Conservation (phyloP, 2,888 invertebrate species). For the Frankliniella fusca region DNA sequence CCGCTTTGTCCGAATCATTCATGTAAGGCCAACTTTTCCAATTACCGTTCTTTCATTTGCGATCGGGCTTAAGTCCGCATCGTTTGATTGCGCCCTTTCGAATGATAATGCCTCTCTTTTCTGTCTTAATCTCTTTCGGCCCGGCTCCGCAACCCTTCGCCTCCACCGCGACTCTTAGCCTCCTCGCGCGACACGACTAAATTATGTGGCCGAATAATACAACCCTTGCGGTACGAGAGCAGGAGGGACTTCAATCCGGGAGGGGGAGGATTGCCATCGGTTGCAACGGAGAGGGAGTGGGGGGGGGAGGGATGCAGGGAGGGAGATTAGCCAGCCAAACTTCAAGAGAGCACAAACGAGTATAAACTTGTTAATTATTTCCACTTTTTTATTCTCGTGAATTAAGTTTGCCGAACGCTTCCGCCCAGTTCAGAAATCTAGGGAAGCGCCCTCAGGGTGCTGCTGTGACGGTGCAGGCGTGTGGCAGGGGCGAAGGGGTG, state of each 20-base stretch:
- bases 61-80: not conserved
- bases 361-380: too few species aligned
- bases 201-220: slow-evolving; percentile 4
- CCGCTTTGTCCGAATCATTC: slow-evolving; percentile 1
- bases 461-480: too few species aligned
- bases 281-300: not conserved
- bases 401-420: too few species aligned
- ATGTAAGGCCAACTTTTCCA: slow-evolving; percentile 26
- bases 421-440: too few species aligned
- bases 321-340: not conserved
- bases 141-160: not conserved
- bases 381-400: too few species aligned
- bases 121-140: not conserved
- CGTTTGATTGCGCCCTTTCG: slow-evolving; percentile 19
- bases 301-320: not conserved
- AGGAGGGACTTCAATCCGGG: not conserved
- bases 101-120: slow-evolving; percentile 19
- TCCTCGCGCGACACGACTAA: not conserved
- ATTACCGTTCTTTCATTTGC: slow-evolving; percentile 25
- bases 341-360: too few species aligned
- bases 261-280: too few species aligned
- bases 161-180: too few species aligned
- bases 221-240: not conserved
- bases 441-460: too few species aligned
- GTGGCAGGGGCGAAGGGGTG: too few species aligned